A percentile compares a stretch with the other conserved stretches of the same genome.
These are phyloP conservation scores for Conus betulinus DNA, from an alignment of 1,140 invertebrate species.

Conservation along the genomic window DNA sequence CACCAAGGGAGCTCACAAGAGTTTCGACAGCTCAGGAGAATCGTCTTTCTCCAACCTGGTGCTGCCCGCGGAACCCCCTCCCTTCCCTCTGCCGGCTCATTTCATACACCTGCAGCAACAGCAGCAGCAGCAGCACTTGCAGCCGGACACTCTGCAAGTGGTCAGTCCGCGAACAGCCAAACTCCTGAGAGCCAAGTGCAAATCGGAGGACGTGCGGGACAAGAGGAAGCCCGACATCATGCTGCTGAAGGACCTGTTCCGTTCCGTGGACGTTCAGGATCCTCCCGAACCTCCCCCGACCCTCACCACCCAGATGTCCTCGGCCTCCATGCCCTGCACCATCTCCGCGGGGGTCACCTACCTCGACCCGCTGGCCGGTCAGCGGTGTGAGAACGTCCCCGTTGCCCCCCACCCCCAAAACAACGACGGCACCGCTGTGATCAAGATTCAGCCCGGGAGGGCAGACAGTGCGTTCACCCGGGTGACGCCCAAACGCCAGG, in stretches of 20 bases:
- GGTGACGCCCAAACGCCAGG: not conserved
- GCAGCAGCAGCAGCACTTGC: not conserved
- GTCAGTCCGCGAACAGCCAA: slow-evolving; percentile 26
- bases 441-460: not conserved
- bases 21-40: slow-evolving; percentile 14
- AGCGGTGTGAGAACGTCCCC: slow-evolving; percentile 10
- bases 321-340: slow-evolving; percentile 9
- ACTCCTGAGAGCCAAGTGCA: slow-evolving; percentile 29
- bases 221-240: slow-evolving; percentile 33
- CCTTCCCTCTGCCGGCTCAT: slow-evolving; percentile 31
- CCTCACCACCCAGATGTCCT: slow-evolving; percentile 9
- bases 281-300: not conserved
- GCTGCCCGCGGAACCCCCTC: slow-evolving; percentile 17
- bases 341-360: not conserved
- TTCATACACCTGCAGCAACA: not conserved
- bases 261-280: slow-evolving; percentile 30
- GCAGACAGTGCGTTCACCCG: not conserved
- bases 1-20: slow-evolving; percentile 30
- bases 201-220: slow-evolving; percentile 33
- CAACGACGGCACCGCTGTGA: not conserved
- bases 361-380: slow-evolving; percentile 24
- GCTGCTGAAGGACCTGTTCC: slow-evolving; percentile 38
- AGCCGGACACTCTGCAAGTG: not conserved
- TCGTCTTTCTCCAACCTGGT: not conserved
- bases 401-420: not conserved